Base-by-base conservation (phyloP, 53 echinoderm and acorn worm species). In the Stichopus horrens region DNA sequence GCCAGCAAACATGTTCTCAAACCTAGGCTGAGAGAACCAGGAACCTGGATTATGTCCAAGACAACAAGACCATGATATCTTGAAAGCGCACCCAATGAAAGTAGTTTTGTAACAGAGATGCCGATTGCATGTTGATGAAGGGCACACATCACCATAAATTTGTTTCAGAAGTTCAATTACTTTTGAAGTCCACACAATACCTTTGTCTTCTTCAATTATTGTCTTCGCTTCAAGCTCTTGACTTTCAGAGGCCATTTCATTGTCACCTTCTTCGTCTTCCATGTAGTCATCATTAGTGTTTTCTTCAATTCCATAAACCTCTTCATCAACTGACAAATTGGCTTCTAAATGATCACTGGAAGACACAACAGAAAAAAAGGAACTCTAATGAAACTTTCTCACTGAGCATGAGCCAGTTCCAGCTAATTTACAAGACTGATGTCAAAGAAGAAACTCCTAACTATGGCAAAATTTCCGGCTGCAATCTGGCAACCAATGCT, bases 211-310 rank as follows among this genome's bases (percentile, higher is more conserved):
- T 59, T 59, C 59, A 37, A 37, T 37, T 37, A 37, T 37, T 37
- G 37, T 37, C 37, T 37, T 16, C 0, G n/a, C 74, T 74, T 11
- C 74, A 74, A 74, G 23, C 74, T 16, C 4, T 74, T 74, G 18
- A 14, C 74, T 74, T 10, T 16, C 74, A 74, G 74, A 74, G 9
- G 53, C 51, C 7, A 51, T 77, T 23, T 52, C 8, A 78, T 20
- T 18, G 54, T 53, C 78, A 8, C 78, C 78, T 78, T 53, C 78
- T 78, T 78, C 78, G 4, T 78, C 54, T 18, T 78, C 52, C 8
- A 8, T 23, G 51, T 53, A 7, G 16, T 78, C 78, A 52, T 37
- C 78, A 7, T 37, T 53, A 7, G 16, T 8, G 78, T 7, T 78
- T 37, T 78, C 78, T 8, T 18, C 7, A 23, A 37, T 37, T 37